Conservation (phyloP, 1,140 invertebrate genomes). For the Zaprionus davidi region DNA sequence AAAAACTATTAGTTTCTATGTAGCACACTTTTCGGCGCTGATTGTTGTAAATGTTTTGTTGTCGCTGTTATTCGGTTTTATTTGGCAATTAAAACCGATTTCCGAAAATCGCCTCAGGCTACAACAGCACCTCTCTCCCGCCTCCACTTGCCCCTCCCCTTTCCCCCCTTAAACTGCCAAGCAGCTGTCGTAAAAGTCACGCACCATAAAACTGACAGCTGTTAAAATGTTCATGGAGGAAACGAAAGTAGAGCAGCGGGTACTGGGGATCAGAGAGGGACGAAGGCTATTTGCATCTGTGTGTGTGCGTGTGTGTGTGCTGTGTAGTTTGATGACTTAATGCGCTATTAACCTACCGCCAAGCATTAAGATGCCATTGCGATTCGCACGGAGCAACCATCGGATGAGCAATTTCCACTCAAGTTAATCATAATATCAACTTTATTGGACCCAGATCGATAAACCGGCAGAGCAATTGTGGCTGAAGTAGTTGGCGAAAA, state of each 20-base stretch:
- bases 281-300: slow-evolving; percentile 4
- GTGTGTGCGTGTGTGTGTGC: slow-evolving; percentile 15
- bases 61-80: slow-evolving; percentile 66
- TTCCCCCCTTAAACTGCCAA: slow-evolving; percentile 8
- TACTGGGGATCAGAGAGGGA: slow-evolving; percentile 11
- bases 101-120: slow-evolving; percentile 66
- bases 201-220: slow-evolving; percentile 80
- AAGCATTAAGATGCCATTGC: slow-evolving; percentile 21
- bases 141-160: neutral
- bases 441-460: slow-evolving; percentile 23
- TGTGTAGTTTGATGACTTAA: slow-evolving; percentile 69
- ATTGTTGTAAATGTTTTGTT: slow-evolving; percentile 66
- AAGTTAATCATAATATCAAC: slow-evolving; percentile 31
- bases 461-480: slow-evolving; percentile 7
- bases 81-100: slow-evolving; percentile 80
- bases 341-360: slow-evolving; percentile 64
- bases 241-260: neutral
- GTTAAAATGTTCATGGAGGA: slow-evolving; percentile 66
- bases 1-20: slow-evolving; percentile 28
- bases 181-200: slow-evolving; percentile 78
- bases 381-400: slow-evolving; percentile 17
- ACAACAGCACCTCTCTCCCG: slow-evolving; percentile 4
- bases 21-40: slow-evolving; percentile 59
- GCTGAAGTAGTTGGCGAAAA: neutral
- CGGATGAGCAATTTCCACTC: slow-evolving; percentile 29